phyloP scores from a whole-genome alignment of 2,113 vertebrate species.

The Melospiza melodia region DNA sequence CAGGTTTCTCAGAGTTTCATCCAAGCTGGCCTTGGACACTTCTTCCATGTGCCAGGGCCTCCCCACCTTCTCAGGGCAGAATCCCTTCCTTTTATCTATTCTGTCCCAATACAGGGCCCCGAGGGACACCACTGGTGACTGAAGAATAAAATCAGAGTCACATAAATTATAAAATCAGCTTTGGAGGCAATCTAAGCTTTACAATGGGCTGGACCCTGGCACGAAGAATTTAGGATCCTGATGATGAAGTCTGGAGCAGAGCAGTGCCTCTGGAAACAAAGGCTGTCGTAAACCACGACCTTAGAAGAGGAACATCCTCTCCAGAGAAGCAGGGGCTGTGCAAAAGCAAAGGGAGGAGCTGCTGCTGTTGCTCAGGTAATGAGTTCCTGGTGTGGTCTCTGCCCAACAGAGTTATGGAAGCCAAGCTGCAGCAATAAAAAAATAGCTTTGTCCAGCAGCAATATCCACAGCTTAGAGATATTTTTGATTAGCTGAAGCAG shows the following conservation, averaged over 20 bases:
- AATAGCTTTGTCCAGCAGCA: neutral
- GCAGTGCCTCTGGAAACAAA: neutral
- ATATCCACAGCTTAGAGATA: neutral
- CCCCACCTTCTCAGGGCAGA: too few species aligned
- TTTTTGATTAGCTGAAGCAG: neutral
- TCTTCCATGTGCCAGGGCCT: neutral
- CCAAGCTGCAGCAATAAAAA: neutral
- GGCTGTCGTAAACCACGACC: neutral
- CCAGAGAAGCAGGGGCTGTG: neutral
- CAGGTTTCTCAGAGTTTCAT: neutral
- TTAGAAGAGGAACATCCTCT: neutral
- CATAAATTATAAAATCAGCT: neutral
- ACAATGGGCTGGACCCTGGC: neutral
- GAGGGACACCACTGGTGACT: neutral
- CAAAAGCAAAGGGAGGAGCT: neutral
- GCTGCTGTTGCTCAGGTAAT: neutral
- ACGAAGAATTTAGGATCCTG: neutral
- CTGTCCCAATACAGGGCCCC: neutral
- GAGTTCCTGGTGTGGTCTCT: neutral
- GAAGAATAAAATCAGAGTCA: neutral
- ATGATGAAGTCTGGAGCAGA: neutral
- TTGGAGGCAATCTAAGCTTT: neutral
- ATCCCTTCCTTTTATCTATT: neutral
- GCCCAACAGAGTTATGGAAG: neutral
- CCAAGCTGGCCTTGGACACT: neutral